Base-by-base conservation (phyloP, 1,140 invertebrate genomes). In the Thaumatotibia leucotreta region DNA sequence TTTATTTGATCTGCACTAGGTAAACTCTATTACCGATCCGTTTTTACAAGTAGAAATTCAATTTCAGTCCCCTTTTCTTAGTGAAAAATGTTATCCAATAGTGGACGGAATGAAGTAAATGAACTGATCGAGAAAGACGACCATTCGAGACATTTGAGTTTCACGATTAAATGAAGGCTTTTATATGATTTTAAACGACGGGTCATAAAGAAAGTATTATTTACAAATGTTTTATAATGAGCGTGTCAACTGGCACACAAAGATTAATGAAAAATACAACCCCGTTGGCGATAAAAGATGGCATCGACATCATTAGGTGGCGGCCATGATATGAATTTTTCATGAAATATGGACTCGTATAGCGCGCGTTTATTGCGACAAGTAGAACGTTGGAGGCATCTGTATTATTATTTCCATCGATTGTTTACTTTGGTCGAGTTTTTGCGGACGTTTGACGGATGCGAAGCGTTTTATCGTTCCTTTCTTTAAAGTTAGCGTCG, bases 31-130 rank as follows among this genome's bases (percentile, higher is more conserved):
- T 89, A 89, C 79, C 69, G 77, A 78, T 75, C 77, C 78, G 83
- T 86, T 88, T 89, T 89, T 88, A 87, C 80, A 80, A 83, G 77
- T 82, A 81, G 78, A 84, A 88, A 89, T 87, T 89, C 77, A 87
- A 88, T 89, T 89, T 83, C 77, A 81, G 67, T 77, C 75, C 75
- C 75, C 72, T 73, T 82, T 81, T 83, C 77, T 80, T 77, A 80
- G 70, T 77, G 62, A 76, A 79, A 85, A 86, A 67, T 84, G 83
- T 88, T 86, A 83, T 78, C 75, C 78, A 74, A 83, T 74, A 76
- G 76, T n/a, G 69, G 70, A 75, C 63, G 73, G 70, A 81, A 72
- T 74, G 54, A 72, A 74, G 70, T 73, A 79, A 80, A 79, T 73
- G 70, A 71, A 79, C 24, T 58, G 52, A 58, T 24, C 24, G 52